These are phyloP conservation scores for Habrosyne pyritoides DNA, from an alignment of 2,888 invertebrate species.

Conservation along the genomic window DNA sequence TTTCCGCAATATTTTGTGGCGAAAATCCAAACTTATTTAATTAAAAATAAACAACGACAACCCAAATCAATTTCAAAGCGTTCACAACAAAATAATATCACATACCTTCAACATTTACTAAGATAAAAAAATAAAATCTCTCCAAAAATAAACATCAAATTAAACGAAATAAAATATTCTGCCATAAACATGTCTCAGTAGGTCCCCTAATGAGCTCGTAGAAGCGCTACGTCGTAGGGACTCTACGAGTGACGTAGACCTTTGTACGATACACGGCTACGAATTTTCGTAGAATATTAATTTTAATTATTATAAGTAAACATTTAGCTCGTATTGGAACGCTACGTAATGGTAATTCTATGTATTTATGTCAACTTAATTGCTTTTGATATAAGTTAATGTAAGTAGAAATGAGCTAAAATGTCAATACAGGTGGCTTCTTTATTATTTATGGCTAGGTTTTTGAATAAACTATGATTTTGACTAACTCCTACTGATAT, in stretches of 20 bases:
- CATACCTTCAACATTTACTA: too few relatives aligned
- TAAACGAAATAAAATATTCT: constrained; percentile 7
- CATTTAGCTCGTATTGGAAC: neutral
- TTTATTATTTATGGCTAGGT: neutral
- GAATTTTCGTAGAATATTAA: neutral
- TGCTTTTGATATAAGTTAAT: neutral
- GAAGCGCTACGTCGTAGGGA: constrained; percentile 23
- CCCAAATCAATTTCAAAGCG: too few relatives aligned
- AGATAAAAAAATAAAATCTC: too few relatives aligned
- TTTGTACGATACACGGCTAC: constrained; percentile 1
- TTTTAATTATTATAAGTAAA: constrained; percentile 4
- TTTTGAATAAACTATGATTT: too few relatives aligned
- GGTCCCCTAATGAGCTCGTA: constrained; percentile 26
- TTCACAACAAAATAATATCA: too few relatives aligned
- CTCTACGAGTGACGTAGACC: constrained; percentile 21
- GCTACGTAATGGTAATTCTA: neutral
- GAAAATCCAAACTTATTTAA: too few relatives aligned
- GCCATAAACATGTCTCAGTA: constrained; percentile 13
- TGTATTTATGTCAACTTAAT: neutral
- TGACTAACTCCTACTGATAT: too few relatives aligned
- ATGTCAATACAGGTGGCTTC: neutral
- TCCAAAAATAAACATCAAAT: neutral
- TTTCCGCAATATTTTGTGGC: too few relatives aligned
- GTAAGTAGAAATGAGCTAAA: neutral
- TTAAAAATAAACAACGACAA: too few relatives aligned